Evolutionary conservation across 2,888 invertebrate species (phyloP), one percentile per base, ranked within the genome.

Genomic region (Drosophila vallismaia): DNA sequence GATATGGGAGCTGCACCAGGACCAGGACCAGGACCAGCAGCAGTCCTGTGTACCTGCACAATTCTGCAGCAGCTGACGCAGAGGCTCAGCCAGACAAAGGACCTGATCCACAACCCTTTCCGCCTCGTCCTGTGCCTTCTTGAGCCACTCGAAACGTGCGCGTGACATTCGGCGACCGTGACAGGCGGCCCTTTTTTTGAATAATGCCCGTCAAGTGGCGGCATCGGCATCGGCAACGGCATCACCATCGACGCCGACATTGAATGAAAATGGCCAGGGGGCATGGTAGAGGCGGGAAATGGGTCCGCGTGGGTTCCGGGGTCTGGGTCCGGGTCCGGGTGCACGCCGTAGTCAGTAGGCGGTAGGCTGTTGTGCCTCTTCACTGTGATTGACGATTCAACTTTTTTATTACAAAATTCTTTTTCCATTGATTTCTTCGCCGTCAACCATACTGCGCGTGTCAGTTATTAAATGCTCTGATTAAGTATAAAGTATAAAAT

Each of bases 391-490:
- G 86, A 87, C 86, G 82, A 75, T 72, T 62, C 71, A 79, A 76
- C 66, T 82, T 85, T 67, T 74, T 71, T 52, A 72, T 71, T 64
- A 48, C 58, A 45, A 67, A 69, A 69, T 57, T 69, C 31, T 29
- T 19, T 70, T 51, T 45, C 33, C 53, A 73, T 74, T 57, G 72
- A 74, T 59, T 73, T 55, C 66, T 42, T 24, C 36, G 36, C 50
- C 52, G 45, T 12, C 46, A 36, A 28, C 52, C 55, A 49, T 57
- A 42, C 66, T 79, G 86, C 83, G 67, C 74, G 86, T 82, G 82
- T 71, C 82, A 86, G 77, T 83, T 83, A 88, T 88, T 86, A 86
- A 83, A 88, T 79, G 75, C 70, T 77, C 80, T 88, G 82, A 83
- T 86, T 88, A 88, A 83, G 80, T 83, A 71, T 48, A 77, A 86